Evolutionary conservation across 2,888 invertebrate species (phyloP).

Genomic region (Idaea biselata): DNA sequence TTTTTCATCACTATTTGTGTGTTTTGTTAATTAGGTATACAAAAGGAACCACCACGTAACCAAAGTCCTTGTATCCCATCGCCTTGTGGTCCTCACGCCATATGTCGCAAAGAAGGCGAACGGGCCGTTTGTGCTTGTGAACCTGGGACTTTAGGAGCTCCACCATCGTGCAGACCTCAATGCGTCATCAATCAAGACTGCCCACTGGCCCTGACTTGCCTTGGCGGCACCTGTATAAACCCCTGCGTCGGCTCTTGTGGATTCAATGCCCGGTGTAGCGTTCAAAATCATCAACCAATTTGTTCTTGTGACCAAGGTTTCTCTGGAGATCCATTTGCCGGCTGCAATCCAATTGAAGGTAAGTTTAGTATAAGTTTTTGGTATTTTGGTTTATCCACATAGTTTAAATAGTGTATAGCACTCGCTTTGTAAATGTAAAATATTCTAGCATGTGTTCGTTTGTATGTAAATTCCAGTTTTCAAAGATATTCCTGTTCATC

Average conservation of each 20-base stretch:
- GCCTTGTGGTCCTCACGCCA: conserved; percentile 85
- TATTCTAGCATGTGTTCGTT: conserved; percentile 32
- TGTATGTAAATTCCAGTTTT: conserved; percentile 62
- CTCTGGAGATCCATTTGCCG: conserved; percentile 89
- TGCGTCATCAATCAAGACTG: conserved; percentile 90
- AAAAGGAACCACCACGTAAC: conserved; percentile 57
- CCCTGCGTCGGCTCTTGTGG: conserved; percentile 89
- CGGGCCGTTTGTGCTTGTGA: conserved; percentile 88
- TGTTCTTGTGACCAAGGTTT: conserved; percentile 87
- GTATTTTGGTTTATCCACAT: conserved; percentile 4
- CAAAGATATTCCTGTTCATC: conserved; percentile 83
- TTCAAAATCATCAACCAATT: conserved; percentile 87
- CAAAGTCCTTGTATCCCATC: conserved; percentile 82
- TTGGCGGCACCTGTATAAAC: conserved; percentile 86
- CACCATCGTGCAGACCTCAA: conserved; percentile 89
- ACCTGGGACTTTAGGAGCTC: conserved; percentile 87
- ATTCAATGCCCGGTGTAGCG: conserved; percentile 86
- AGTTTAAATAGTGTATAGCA: conserved; percentile 12
- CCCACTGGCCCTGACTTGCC: conserved; percentile 86
- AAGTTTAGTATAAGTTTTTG: conserved; percentile 42
- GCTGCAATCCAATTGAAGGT: conserved; percentile 83
- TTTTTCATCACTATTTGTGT: conserved; percentile 17
- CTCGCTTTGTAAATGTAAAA: conserved; percentile 26
- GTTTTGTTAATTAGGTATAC: conserved; percentile 41
- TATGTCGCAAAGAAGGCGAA: conserved; percentile 82